Conservation (phyloP, 2,888 invertebrate genomes). For the Dryobotodes eremita region DNA sequence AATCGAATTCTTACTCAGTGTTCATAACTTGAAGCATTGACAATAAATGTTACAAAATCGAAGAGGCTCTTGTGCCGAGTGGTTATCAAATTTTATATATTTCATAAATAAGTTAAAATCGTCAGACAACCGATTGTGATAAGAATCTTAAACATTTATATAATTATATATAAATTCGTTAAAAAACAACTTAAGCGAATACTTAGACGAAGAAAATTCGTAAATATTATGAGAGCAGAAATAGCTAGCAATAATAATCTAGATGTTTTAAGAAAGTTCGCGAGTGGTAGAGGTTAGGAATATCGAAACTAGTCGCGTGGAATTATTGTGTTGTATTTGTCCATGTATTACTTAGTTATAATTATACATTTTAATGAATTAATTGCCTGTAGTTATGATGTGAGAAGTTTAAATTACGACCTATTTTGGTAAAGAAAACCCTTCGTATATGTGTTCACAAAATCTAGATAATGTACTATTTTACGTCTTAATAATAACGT, state of each 20-base stretch:
- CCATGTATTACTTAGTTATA: conserved; percentile 43
- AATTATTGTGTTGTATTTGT: conserved; percentile 34
- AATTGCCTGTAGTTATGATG: conserved; percentile 25
- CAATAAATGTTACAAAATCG: conserved; percentile 51
- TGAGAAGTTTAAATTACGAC: conserved; percentile 32
- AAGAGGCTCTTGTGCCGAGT: conserved; percentile 10
- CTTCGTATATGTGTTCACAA: conserved; percentile 62
- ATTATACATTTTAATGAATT: conserved; percentile 30
- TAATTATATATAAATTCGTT: conserved; percentile 38
- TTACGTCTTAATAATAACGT: conserved; percentile 36
- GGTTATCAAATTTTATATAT: neutral
- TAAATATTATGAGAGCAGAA: conserved; percentile 21
- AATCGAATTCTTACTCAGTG: conserved; percentile 41
- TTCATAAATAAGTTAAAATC: conserved; percentile 40
- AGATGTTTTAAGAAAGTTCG: conserved; percentile 44
- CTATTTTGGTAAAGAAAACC: conserved; percentile 41
- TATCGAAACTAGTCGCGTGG: conserved; percentile 42
- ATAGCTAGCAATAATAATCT: conserved; percentile 47
- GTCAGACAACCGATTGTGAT: conserved; percentile 52
- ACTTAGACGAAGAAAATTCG: conserved; percentile 11
- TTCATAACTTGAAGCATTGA: conserved; percentile 36
- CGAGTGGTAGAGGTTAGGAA: conserved; percentile 24
- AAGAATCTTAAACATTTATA: conserved; percentile 36
- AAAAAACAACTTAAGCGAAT: conserved; percentile 18
- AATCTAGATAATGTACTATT: conserved; percentile 46